These are phyloP conservation scores for Pyrrhopygopsis socrates DNA, from an alignment of 2,888 invertebrate genomes.

Conservation along the genomic window DNA sequence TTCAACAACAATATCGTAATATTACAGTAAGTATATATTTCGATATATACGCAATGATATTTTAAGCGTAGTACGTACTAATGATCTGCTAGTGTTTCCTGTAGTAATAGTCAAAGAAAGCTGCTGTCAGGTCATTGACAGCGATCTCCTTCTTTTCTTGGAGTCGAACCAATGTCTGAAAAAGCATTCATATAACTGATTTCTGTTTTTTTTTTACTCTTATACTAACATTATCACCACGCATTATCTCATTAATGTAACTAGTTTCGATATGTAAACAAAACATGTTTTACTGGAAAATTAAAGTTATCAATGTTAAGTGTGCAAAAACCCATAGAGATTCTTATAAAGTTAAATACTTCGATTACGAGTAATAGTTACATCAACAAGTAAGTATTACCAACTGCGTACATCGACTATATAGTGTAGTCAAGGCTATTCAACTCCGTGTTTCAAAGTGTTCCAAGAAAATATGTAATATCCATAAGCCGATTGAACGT, in stretches of 20 bases:
- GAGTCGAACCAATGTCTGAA: slow-evolving; percentile 60
- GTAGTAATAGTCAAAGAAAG: slow-evolving; percentile 81
- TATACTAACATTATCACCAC: too few species aligned
- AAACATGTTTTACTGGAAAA: too few species aligned
- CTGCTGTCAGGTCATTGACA: slow-evolving; percentile 82
- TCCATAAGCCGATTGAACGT: not conserved
- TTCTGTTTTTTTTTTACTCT: slow-evolving; percentile 1
- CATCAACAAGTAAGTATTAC: too few species aligned
- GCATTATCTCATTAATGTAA: too few species aligned
- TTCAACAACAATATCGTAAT: too few species aligned
- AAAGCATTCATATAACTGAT: slow-evolving; percentile 2
- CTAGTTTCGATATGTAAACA: too few species aligned
- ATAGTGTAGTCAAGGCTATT: slow-evolving; percentile 4
- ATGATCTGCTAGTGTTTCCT: slow-evolving; percentile 83
- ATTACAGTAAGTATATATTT: slow-evolving; percentile 83
- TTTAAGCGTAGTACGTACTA: slow-evolving; percentile 72
- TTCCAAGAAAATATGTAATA: too few species aligned
- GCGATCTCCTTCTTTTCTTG: slow-evolving; percentile 53
- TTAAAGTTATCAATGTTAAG: too few species aligned
- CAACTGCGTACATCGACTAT: slow-evolving; percentile 4
- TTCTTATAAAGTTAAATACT: too few species aligned
- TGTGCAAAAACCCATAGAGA: too few species aligned
- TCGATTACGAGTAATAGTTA: too few species aligned
- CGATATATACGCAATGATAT: slow-evolving; percentile 71
- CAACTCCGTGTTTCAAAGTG: not conserved